Evolutionary conservation across 2,888 invertebrate species (phyloP), one percentile per base, ranked within the genome.

Genomic region (Myopa testacea): DNA sequence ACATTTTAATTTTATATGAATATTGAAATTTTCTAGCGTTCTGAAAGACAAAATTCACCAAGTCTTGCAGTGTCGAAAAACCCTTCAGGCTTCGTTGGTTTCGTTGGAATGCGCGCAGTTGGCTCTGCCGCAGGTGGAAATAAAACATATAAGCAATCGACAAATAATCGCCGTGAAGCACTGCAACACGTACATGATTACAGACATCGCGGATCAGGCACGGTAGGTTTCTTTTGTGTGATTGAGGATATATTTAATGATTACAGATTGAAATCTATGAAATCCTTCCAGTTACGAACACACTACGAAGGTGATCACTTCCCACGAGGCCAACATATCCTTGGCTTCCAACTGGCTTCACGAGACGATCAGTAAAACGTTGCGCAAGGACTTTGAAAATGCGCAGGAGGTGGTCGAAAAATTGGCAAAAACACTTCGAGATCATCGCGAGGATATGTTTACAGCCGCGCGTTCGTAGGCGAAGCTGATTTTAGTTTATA

Each of bases 81-180:
- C 86, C 26, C 75, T 87, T 12, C 87, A 88, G 79, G 88, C 88
- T 3, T 88, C 89, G 0, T 78, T 89, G 55, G 84, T 86, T 4
- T 87, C 89, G 0, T 81, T 89, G 68, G 89, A 88, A 70, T 87
- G 87, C 45, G 88, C 89, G 3, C 88, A 89, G 76, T 73, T 88
- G 38, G 84, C 89, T 4, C 79, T 89, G 80, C 89, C 89, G 0
- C 87, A 88, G 78, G 89, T 89, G 14, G 89, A 89, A 71, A 85
- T 89, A 1, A 87, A 87, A 78, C 85, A 85, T 55, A 84, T 88
- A 37, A 89, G 88, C 75, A 85, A 87, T 79, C 86, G 89, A 50
- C 89, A 89, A 78, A 81, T 86, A 40, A 75, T 88, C 34, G 88
- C 89, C 0, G 88, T 89, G 7, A 84, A 85, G 70, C 89, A 89